phyloP scores from a whole-genome alignment of 2,888 invertebrate species.

The Hedya salicella region DNA sequence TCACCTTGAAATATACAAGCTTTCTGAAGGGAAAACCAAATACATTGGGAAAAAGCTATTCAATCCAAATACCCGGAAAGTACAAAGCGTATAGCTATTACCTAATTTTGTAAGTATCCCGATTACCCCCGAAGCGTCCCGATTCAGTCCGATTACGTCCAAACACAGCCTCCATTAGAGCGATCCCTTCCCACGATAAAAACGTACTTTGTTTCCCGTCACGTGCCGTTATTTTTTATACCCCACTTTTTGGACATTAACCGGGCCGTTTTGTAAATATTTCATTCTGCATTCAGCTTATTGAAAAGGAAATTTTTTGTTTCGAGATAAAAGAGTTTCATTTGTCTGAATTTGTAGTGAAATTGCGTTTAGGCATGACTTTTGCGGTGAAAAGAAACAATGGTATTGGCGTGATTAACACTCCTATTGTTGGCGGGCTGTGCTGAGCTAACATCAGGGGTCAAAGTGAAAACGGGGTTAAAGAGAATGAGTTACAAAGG shows the following conservation, averaged over 20 bases:
- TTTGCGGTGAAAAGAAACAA: conserved; percentile 59
- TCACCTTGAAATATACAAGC: no score
- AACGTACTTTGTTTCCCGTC: conserved; percentile 78
- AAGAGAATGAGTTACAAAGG: neutral
- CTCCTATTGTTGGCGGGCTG: conserved; percentile 50
- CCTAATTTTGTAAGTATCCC: conserved; percentile 47
- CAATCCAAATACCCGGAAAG: neutral
- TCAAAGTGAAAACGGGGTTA: neutral
- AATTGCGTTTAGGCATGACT: conserved; percentile 67
- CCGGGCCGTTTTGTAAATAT: conserved; percentile 70
- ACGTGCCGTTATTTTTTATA: conserved; percentile 77
- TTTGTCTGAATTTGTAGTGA: conserved; percentile 66
- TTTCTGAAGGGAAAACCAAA: no score
- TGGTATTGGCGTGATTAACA: conserved; percentile 57
- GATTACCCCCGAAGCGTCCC: conserved; percentile 56
- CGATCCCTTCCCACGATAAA: conserved; percentile 76
- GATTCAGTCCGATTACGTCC: conserved; percentile 56
- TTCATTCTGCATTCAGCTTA: conserved; percentile 69
- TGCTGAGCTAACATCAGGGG: conserved; percentile 1
- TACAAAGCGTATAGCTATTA: neutral
- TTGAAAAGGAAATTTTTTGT: conserved; percentile 66
- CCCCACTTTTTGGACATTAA: conserved; percentile 67
- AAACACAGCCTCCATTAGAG: conserved; percentile 67
- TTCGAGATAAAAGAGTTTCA: conserved; percentile 69
- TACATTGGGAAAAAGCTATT: no score